Percentiles rank a stretch among this genome's conserved stretches.
These are phyloP conservation scores for Cettia cetti DNA, from an alignment of 2,113 vertebrate species.

Conservation along the genomic window DNA sequence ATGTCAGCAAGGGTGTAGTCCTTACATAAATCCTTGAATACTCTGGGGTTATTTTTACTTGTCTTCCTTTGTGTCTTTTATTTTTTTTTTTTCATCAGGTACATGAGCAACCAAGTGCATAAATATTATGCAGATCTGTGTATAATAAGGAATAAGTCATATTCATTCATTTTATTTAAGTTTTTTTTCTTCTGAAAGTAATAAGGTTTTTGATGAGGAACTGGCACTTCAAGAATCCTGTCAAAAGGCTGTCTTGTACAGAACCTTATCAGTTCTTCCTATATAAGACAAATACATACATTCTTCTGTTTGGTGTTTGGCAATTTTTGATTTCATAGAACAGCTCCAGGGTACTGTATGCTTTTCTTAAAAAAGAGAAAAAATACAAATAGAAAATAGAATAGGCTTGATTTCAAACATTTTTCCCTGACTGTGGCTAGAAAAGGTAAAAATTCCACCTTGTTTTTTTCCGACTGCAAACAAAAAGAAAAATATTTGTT, in stretches of 20 bases:
- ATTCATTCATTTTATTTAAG: neutral
- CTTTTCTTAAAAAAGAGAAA: neutral
- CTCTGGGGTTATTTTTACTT: neutral
- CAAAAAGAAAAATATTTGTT: neutral
- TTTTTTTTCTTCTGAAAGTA: neutral
- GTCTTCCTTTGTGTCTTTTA: neutral
- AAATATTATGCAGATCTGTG: neutral
- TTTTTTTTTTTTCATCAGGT: neutral
- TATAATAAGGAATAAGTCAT: neutral
- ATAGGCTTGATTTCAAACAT: neutral
- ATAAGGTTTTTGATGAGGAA: neutral
- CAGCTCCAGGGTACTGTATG: neutral
- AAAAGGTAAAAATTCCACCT: neutral
- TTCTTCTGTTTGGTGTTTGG: neutral
- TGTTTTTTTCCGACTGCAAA: rapidly evolving
- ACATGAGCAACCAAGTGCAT: neutral
- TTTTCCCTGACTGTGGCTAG: neutral
- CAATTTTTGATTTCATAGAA: neutral
- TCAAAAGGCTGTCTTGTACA: neutral
- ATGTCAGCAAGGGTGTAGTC: neutral
- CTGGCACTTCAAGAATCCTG: neutral
- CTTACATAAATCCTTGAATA: neutral
- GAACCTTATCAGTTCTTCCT: neutral
- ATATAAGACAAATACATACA: neutral
- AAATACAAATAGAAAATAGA: neutral